Conservation (phyloP, 2,888 invertebrate species). For the Cetonia aurata region DNA sequence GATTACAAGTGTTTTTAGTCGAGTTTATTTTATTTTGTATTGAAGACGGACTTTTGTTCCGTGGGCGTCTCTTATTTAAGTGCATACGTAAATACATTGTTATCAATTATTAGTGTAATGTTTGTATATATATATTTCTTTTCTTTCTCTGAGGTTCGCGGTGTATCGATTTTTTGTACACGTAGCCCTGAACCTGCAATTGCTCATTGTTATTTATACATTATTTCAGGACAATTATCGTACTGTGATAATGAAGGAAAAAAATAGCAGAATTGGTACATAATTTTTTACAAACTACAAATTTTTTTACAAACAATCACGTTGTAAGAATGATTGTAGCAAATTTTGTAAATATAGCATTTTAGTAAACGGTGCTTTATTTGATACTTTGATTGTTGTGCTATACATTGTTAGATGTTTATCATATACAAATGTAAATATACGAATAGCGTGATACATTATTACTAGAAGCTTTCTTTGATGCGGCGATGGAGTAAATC, state of each 20-base stretch:
- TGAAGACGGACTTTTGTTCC: conserved; percentile 26
- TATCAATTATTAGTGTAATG: conserved; percentile 21
- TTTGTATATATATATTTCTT: conserved; percentile 23
- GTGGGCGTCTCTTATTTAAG: conserved; percentile 20
- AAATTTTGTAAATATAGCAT: conserved; percentile 43
- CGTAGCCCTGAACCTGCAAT: conserved; percentile 32
- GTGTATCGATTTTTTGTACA: conserved; percentile 13
- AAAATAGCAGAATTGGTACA: conserved; percentile 5
- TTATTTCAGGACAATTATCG: conserved; percentile 46
- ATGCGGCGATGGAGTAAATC: no score
- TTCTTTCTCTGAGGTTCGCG: conserved; percentile 14
- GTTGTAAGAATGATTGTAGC: conserved; percentile 39
- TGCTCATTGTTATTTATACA: conserved; percentile 40
- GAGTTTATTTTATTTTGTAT: conserved; percentile 34
- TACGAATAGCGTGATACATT: no score
- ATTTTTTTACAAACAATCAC: conserved; percentile 31
- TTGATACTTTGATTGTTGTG: not conserved
- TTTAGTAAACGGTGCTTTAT: conserved; percentile 26
- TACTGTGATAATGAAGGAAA: conserved; percentile 45
- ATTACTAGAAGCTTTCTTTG: no score
- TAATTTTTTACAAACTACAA: conserved; percentile 42
- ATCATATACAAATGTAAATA: no score
- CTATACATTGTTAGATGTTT: no score
- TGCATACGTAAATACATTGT: not conserved
- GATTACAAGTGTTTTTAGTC: conserved; percentile 23